Percentiles rank a stretch among this genome's conserved stretches.
These are phyloP conservation scores for Chelon labrosus DNA, from an alignment of 2,797 vertebrate genomes.

Conservation along the genomic window DNA sequence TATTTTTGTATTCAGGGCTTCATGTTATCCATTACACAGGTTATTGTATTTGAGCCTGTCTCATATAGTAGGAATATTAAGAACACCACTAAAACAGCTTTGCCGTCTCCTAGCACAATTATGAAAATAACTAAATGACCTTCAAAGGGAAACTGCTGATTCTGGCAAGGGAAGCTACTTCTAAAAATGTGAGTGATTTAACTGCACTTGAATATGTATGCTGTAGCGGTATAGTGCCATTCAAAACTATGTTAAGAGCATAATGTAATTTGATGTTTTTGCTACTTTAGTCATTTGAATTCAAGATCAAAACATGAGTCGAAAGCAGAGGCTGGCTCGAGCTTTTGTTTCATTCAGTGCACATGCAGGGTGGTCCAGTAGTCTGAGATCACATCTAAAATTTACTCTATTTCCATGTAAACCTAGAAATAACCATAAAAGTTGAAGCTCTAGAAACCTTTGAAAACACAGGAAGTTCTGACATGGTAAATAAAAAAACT, in stretches of 20 bases:
- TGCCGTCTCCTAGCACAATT: conserved; percentile 6
- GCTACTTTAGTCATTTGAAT: neutral
- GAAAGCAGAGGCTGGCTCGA: neutral
- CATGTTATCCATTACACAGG: conserved; percentile 21
- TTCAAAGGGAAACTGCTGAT: conserved; percentile 7
- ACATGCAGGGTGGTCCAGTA: too few relatives aligned
- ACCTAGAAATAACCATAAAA: too few relatives aligned
- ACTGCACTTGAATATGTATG: neutral
- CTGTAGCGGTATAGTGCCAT: neutral
- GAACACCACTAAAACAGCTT: conserved; percentile 26
- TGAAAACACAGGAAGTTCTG: too few relatives aligned
- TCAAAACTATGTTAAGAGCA: neutral
- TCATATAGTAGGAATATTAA: conserved; percentile 33
- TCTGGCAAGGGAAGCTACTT: neutral
- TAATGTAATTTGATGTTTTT: neutral
- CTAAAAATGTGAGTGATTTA: neutral
- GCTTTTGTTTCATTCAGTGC: neutral
- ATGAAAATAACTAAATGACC: conserved; percentile 31
- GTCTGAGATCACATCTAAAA: too few relatives aligned
- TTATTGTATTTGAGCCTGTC: conserved; percentile 35
- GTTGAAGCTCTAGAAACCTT: too few relatives aligned
- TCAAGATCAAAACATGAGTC: neutral
- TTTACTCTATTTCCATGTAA: too few relatives aligned
- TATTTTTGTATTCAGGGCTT: conserved; percentile 18
- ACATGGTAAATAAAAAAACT: too few relatives aligned